phyloP scores from a whole-genome alignment of 2,888 invertebrate species.

The Drosophila picticornis region DNA sequence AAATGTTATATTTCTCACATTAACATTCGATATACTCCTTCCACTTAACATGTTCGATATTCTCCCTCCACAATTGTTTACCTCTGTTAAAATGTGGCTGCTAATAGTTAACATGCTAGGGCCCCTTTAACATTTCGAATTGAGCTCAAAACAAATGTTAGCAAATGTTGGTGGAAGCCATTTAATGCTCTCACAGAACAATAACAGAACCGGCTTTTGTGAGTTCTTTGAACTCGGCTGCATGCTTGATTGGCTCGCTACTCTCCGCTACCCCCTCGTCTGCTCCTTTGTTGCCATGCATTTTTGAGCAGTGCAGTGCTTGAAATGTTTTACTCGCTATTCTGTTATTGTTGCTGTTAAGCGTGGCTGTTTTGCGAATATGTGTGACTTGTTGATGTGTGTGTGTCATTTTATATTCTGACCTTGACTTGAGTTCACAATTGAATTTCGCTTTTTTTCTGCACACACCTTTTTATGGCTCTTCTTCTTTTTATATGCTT shows the following conservation, averaged over 20 bases:
- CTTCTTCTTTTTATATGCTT: not conserved
- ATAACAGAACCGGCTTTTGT: conserved; percentile 52
- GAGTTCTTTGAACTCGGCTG: conserved; percentile 54
- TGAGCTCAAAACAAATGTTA: not conserved
- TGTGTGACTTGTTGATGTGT: conserved; percentile 5
- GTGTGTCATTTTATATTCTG: conserved; percentile 17
- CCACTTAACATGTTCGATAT: not conserved
- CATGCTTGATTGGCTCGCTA: not conserved
- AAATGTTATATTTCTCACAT: not conserved
- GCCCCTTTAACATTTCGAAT: not conserved
- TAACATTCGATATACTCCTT: not conserved
- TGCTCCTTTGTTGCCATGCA: conserved; percentile 16
- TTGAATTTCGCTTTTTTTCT: conserved; percentile 49
- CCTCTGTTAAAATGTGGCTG: not conserved
- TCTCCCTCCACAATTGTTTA: not conserved
- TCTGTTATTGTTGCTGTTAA: conserved; percentile 21
- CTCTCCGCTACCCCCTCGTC: not conserved
- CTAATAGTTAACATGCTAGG: not conserved
- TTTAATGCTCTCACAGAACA: not conserved
- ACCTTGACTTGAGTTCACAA: conserved; percentile 48
- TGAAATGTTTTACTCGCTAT: conserved; percentile 5
- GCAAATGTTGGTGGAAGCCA: conserved; percentile 14
- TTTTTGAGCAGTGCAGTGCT: conserved; percentile 34
- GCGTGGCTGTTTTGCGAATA: conserved; percentile 9
- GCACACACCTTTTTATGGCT: conserved; percentile 1